Conservation (phyloP, 2,113 vertebrate species). For the Malurus cyaneus region DNA sequence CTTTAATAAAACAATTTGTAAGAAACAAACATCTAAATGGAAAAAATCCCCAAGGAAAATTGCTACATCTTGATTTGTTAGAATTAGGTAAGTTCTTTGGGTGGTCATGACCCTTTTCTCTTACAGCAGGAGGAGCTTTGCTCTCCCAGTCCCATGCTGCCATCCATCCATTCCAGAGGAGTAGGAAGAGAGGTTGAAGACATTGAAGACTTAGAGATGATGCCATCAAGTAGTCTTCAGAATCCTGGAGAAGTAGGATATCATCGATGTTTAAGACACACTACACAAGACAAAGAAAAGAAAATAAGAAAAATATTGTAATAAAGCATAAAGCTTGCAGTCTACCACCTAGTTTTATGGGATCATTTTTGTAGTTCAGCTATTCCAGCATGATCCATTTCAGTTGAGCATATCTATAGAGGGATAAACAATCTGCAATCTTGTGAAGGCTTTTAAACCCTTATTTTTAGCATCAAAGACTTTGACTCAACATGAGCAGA, state of each 20-base stretch:
- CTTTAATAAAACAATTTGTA: not conserved
- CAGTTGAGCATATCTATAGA: not conserved
- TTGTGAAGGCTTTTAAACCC: slow-evolving; percentile 3
- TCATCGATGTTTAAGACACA: not conserved
- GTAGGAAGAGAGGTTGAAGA: not conserved
- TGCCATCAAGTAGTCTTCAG: not conserved
- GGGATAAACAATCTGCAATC: not conserved
- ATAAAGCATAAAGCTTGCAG: not conserved
- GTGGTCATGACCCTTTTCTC: not conserved
- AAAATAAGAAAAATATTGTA: not conserved
- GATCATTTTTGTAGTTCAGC: not conserved
- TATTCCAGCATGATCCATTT: not conserved
- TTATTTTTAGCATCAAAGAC: slow-evolving; percentile 69
- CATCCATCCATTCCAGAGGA: not conserved
- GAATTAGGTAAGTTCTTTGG: not conserved
- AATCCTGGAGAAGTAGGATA: not conserved
- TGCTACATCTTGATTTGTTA: not conserved
- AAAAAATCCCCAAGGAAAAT: not conserved
- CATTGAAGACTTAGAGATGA: not conserved
- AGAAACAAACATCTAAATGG: not conserved
- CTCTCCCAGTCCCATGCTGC: not conserved
- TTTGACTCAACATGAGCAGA: slow-evolving; percentile 66
- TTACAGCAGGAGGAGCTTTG: not conserved
- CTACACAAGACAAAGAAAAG: not conserved
- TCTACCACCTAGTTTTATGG: not conserved